Conservation (phyloP, 2,797 vertebrate genomes). For the Staurois parvus region DNA sequence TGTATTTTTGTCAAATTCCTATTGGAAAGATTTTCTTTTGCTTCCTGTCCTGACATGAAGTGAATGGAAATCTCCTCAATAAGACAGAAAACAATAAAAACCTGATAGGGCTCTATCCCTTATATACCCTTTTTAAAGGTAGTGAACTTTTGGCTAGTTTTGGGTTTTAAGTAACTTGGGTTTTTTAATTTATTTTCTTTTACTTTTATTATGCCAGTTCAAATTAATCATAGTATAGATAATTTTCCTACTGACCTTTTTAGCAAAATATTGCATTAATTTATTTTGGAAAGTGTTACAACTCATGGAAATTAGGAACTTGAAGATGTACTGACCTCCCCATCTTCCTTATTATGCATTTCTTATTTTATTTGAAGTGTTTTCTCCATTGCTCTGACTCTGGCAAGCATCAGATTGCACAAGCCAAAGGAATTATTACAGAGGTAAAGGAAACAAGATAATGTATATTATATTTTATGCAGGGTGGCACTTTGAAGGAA, state of each 20-base stretch:
- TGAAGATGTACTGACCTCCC: neutral
- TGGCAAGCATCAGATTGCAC: neutral
- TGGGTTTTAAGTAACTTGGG: no score
- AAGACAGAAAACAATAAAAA: no score
- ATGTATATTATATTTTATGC: neutral
- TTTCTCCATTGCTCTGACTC: neutral
- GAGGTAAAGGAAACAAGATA: slow-evolving; percentile 6
- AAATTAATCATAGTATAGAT: neutral
- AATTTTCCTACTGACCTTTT: neutral
- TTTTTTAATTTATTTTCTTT: neutral
- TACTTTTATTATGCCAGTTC: neutral
- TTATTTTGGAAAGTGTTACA: neutral
- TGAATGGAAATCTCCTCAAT: no score
- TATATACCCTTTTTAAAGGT: no score
- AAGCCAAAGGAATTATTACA: slow-evolving; percentile 4
- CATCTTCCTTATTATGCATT: neutral
- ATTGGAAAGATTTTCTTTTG: no score
- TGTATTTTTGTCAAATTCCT: no score
- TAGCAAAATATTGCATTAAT: neutral
- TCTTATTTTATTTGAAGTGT: neutral
- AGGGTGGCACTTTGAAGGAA: slow-evolving; percentile 11
- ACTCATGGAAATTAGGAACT: neutral
- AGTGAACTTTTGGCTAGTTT: no score
- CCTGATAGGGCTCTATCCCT: no score
- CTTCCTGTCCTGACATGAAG: no score